These are phyloP conservation scores for Harpagoxenus sublaevis DNA, from an alignment of 2,888 invertebrate species.

Conservation along the genomic window DNA sequence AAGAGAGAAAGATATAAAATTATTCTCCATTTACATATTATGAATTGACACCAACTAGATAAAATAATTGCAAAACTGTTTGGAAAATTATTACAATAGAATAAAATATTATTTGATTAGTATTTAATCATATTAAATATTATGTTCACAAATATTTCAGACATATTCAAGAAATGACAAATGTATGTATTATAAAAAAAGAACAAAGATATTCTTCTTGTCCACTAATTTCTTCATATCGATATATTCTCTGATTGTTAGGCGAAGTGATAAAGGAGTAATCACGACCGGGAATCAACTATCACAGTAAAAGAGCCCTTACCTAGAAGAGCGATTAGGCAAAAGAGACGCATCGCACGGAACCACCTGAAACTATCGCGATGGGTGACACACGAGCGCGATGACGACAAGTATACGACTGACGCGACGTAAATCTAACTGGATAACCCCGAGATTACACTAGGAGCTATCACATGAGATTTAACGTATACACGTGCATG, in stretches of 20 bases:
- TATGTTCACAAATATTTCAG: not conserved
- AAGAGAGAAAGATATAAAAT: not conserved
- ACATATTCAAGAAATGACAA: not conserved
- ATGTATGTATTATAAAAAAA: not conserved
- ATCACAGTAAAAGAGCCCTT: conserved; percentile 40
- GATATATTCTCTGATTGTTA: not conserved
- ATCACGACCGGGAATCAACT: not conserved
- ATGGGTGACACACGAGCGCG: conserved; percentile 69
- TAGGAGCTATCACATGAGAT: conserved; percentile 73
- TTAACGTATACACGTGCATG: conserved; percentile 67
- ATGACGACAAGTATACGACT: conserved; percentile 72
- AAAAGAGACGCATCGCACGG: conserved; percentile 53
- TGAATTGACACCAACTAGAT: not conserved
- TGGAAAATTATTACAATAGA: not conserved
- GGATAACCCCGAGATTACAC: conserved; percentile 77
- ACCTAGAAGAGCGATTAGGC: conserved; percentile 55
- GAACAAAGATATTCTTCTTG: not conserved
- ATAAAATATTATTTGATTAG: not conserved
- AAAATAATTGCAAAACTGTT: not conserved
- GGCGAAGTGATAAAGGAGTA: not conserved
- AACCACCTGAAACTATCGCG: conserved; percentile 53
- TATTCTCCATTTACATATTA: not conserved
- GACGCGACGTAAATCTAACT: conserved; percentile 73
- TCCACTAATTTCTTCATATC: not conserved
- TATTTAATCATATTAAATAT: not conserved